Conservation (phyloP, 2,888 invertebrate genomes). For the Scelioninae gen. 1 region DNA sequence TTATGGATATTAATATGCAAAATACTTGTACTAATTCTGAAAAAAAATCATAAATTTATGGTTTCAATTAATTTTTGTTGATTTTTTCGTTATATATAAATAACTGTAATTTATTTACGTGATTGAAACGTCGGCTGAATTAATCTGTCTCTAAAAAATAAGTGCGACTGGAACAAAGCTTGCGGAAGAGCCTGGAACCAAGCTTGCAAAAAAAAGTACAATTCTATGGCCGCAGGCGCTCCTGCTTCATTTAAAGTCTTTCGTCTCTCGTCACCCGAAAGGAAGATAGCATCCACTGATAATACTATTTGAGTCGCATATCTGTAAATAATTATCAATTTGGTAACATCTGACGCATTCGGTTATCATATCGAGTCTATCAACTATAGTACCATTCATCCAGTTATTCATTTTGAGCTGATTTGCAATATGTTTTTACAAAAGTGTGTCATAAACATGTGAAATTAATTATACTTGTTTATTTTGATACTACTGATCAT, state of each 20-base stretch:
- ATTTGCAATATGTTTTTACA: no score
- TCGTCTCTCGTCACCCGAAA: conserved; percentile 86
- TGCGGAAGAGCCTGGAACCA: conserved; percentile 92
- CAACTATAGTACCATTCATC: no score
- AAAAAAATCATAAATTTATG: conserved; percentile 72
- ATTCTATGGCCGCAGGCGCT: conserved; percentile 89
- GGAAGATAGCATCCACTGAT: conserved; percentile 89
- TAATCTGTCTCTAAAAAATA: conserved; percentile 87
- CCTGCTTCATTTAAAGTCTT: conserved; percentile 87
- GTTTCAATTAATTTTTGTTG: neutral
- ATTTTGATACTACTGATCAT: no score
- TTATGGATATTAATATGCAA: conserved; percentile 88
- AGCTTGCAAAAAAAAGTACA: conserved; percentile 91
- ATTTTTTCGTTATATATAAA: neutral
- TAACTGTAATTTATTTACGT: conserved; percentile 84
- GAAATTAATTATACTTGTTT: no score
- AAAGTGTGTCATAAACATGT: no score
- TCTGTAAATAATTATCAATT: conserved; percentile 84
- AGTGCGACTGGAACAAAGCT: conserved; percentile 87
- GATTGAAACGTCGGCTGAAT: conserved; percentile 87
- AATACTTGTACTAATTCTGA: conserved; percentile 88
- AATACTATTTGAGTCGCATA: conserved; percentile 90
- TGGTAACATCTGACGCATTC: neutral
- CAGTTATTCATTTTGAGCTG: no score
- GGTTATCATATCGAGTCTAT: no score